These are phyloP conservation scores for Aphis gossypii DNA, from an alignment of 1,140 invertebrate genomes.

Conservation along the genomic window DNA sequence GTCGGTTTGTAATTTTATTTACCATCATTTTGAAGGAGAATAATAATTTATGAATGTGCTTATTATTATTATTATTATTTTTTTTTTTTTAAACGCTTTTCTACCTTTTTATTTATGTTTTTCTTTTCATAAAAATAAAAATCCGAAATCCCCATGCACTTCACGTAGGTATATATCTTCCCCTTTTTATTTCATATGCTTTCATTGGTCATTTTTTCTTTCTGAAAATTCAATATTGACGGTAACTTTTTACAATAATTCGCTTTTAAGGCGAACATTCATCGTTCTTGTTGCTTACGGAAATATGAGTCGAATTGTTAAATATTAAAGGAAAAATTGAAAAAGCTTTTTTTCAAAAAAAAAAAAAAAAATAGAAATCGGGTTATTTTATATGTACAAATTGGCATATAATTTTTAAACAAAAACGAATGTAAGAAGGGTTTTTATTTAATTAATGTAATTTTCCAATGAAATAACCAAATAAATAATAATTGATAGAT, in stretches of 20 bases:
- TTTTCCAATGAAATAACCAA: background rate
- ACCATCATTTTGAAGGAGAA: background rate
- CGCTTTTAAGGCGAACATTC: background rate
- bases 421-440: background rate
- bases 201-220: constrained; percentile 20
- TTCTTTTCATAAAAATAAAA: constrained; percentile 1
- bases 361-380: background rate
- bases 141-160: background rate
- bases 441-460: background rate
- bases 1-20: constrained; percentile 5
- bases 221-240: background rate
- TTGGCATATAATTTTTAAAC: background rate
- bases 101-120: constrained; percentile 18
- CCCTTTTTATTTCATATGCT: background rate
- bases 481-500: background rate
- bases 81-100: background rate
- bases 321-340: background rate
- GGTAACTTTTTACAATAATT: background rate
- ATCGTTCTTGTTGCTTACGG: background rate
- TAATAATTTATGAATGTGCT: constrained; percentile 13
- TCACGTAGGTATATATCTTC: background rate
- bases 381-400: background rate
- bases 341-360: background rate
- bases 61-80: background rate
- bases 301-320: background rate